These are phyloP conservation scores for Bombus polaris DNA, from an alignment of 1,140 invertebrate genomes.

Conservation along the genomic window DNA sequence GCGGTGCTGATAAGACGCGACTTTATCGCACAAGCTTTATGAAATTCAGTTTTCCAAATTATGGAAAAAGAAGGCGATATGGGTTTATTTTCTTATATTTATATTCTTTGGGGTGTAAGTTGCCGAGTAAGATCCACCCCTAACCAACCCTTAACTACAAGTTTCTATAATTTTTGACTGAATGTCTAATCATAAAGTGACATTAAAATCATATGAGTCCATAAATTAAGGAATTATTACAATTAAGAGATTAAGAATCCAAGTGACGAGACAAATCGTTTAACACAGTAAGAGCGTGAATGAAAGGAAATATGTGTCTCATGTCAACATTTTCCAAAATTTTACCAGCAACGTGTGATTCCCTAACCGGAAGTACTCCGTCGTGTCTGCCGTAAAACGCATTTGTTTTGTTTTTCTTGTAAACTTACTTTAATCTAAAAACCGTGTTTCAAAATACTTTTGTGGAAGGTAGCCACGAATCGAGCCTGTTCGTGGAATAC, in stretches of 20 bases:
- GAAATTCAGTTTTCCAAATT: background rate
- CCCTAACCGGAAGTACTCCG: background rate
- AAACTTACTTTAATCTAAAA: background rate
- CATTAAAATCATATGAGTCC: too few relatives aligned
- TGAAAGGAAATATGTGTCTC: background rate
- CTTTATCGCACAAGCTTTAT: background rate
- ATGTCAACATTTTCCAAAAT: too few relatives aligned
- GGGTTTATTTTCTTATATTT: background rate
- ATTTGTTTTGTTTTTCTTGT: background rate
- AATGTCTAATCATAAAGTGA: too few relatives aligned
- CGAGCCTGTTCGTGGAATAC: background rate
- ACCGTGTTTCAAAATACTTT: background rate
- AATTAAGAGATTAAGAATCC: too few relatives aligned
- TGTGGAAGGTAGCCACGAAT: background rate
- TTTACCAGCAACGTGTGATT: background rate
- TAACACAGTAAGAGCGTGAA: background rate
- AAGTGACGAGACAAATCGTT: too few relatives aligned
- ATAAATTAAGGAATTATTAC: too few relatives aligned
- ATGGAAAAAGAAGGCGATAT: background rate
- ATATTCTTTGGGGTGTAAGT: background rate
- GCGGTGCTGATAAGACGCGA: background rate
- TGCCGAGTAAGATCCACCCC: background rate
- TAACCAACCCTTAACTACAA: background rate
- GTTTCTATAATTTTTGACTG: background rate
- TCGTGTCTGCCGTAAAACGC: background rate